These are phyloP conservation scores for Beroe forskalii DNA, from an alignment of 37 sponge, comb jelly and placozoan species.

Conservation along the genomic window DNA sequence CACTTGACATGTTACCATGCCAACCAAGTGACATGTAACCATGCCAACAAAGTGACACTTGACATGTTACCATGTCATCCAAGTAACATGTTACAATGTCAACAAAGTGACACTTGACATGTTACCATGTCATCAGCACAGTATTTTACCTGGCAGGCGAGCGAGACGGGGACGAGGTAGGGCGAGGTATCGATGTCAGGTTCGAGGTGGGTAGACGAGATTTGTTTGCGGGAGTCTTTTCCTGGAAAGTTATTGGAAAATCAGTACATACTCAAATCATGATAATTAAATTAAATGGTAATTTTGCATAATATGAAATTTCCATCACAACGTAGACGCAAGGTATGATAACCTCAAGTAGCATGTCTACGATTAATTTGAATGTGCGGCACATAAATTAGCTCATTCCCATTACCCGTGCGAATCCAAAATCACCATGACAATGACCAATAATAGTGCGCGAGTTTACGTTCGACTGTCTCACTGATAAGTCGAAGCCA, in stretches of 20 bases:
- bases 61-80: neutral
- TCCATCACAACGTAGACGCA: no score
- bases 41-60: neutral
- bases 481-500: no score
- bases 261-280: no score
- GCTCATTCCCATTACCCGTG: no score
- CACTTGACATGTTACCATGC: neutral
- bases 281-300: no score
- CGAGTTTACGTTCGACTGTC: no score
- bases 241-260: conserved; percentile 15
- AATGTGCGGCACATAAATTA: no score
- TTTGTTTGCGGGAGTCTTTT: neutral
- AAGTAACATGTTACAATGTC: neutral
- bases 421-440: no score
- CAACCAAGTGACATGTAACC: neutral
- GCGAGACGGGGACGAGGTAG: conserved; percentile 26
- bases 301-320: no score
- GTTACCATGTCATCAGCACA: neutral
- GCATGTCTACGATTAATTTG: no score
- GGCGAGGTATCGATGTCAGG: conserved; percentile 35
- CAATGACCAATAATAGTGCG: no score
- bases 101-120: neutral
- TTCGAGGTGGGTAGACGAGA: conserved; percentile 20
- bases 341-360: no score
- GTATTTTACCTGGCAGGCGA: conserved; percentile 15